Base-by-base conservation (phyloP, 2,113 vertebrate genomes). In the Aegithalos caudatus region DNA sequence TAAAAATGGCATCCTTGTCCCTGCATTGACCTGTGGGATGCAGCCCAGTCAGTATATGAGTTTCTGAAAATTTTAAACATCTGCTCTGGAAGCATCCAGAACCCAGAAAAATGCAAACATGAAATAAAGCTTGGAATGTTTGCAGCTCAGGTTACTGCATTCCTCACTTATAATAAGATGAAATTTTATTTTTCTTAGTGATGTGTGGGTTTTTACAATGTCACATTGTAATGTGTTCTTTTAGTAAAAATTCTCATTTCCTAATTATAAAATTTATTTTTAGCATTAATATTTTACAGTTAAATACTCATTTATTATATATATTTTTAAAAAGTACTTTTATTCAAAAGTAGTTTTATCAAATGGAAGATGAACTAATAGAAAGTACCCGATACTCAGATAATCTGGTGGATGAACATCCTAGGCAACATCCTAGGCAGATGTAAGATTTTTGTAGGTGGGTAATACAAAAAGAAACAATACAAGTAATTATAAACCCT, bases 91-190 rank as follows among this genome's bases (percentile, higher is more conserved):
- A 81, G 60, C 9, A 82, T 60, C 42, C 60, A 84, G 70, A 62
- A 27, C 53, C 22, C 57, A 84, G 90, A 91, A 90, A 77, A 97
- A 81, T 90, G 7, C 85, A 80, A 97, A 94, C 84, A 92, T 92
- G 97, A 93, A 83, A 88, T 77, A 81, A 88, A 96, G 37, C 11
- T 37, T 31, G 38, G 16, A 56, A 79, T 57, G 33, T 58, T 40
- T 87, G 35, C 37, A 67, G 70, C 38, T 85, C 5, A 11, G 27
- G 5, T 57, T 85, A 53, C 86, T 90, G 61, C 91, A 70, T 96
- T 97, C 87, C 80, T 24, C 28, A 16, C 73, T 81, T 86, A 65
- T 38, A 3, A 6, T 9, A 70, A 69, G 19, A 22, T 33, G 51
- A 73, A 37, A 35, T 89, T 65, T 65, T 45, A 10, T 74, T 93